These are phyloP conservation scores for Pipistrellus pipistrellus DNA, from an alignment of 2,797 vertebrate species.

Conservation along the genomic window DNA sequence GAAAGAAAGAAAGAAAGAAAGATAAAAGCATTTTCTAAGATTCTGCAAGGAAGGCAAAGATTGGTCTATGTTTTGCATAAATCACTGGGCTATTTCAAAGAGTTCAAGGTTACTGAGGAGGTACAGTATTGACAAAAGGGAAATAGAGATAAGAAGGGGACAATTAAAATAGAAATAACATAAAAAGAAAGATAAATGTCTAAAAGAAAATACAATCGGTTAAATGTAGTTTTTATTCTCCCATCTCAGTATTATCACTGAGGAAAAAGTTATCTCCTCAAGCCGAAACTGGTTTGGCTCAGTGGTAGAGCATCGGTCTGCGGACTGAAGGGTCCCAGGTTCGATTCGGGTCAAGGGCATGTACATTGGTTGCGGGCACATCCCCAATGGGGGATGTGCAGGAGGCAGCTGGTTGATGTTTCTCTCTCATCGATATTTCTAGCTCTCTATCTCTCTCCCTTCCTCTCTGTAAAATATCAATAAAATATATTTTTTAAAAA, in stretches of 20 bases:
- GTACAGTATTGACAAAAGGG: background rate
- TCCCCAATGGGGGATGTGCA: too few species aligned
- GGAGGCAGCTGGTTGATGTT: too few species aligned
- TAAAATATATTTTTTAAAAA: too few species aligned
- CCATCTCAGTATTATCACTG: background rate
- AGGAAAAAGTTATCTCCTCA: background rate
- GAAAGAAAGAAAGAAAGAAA: background rate
- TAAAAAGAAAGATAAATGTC: background rate
- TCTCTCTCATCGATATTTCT: too few species aligned
- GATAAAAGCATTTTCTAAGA: constrained; percentile 29
- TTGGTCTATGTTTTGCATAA: background rate
- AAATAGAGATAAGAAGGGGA: background rate
- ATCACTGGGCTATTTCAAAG: background rate
- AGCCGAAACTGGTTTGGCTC: too few species aligned
- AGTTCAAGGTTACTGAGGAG: background rate
- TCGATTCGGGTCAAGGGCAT: too few species aligned
- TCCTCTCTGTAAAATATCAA: too few species aligned
- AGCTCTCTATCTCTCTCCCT: too few species aligned
- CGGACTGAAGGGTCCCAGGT: too few species aligned
- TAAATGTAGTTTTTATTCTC: background rate
- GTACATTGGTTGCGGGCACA: too few species aligned
- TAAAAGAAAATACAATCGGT: background rate
- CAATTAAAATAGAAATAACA: background rate
- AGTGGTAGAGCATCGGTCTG: too few species aligned
- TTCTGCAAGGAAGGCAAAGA: background rate